phyloP scores from a whole-genome alignment of 1,140 invertebrate species.

The Sycophaga agraensis region DNA sequence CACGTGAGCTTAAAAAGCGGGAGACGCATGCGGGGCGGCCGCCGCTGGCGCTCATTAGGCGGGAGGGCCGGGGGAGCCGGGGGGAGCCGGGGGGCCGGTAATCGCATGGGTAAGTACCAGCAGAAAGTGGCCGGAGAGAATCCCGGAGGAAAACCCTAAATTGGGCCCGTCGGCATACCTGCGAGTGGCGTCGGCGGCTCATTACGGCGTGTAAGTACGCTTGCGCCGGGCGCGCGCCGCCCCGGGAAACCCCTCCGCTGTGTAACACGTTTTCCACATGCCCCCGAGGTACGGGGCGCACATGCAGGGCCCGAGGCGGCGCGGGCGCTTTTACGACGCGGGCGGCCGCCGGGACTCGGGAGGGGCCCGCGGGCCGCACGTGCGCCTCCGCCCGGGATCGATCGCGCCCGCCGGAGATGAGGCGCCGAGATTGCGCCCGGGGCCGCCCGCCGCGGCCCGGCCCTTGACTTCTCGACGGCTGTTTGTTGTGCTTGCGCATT shows the following conservation, averaged over 20 bases:
- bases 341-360: too few species aligned
- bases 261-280: constrained; percentile 13
- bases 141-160: too few species aligned
- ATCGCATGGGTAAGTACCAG: not conserved
- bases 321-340: not conserved
- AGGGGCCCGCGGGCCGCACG: not conserved
- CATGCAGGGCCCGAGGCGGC: not conserved
- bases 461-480: not conserved
- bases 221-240: not conserved
- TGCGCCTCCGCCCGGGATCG: not conserved
- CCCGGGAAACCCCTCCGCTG: not conserved
- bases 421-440: too few species aligned
- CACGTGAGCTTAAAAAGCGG: not conserved
- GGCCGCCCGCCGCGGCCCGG: too few species aligned
- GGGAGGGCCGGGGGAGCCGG: too few species aligned
- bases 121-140: not conserved
- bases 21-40: not conserved
- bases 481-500: constrained; percentile 1
- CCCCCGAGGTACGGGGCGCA: not conserved
- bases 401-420: not conserved
- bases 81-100: too few species aligned
- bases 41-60: not conserved
- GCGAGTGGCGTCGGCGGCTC: too few species aligned
- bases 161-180: too few species aligned
- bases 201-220: too few species aligned